Base-by-base conservation (phyloP, 2,113 vertebrate species). In the Ammodramus savannarum region DNA sequence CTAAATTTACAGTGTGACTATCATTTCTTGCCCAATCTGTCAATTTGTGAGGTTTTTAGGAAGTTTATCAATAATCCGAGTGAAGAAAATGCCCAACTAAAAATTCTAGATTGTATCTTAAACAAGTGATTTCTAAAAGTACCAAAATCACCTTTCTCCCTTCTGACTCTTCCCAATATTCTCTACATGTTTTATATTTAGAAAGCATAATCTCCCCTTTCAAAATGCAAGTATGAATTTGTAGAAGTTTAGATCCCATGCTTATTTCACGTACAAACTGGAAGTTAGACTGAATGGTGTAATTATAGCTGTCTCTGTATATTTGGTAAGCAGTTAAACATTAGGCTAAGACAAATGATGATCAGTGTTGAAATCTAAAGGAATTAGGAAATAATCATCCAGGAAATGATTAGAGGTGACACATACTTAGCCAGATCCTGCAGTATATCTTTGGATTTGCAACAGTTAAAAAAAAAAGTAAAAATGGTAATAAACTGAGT, bases 291-390 rank as follows among this genome's bases (percentile, higher is more conserved):
- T 81, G 68, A 78, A 83, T 27, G 7, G 12, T 87, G 23, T 75
- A 78, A 73, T 81, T 88, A 62, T 8, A 62, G 10, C 59, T 92
- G 29, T 84, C 57, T 89, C 43, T 84, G 46, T 62, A 7, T 59
- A 75, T 94, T 96, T 90, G 83, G 27, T 55, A 86, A 95, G 32
- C 26, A 71, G 55, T 67, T 94, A 74, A 93, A 48, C 12, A 66
- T 82, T 91, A 82, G 20, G 44, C 80, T 87, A 94, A 91, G 67
- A 69, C 38, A 41, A 94, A 80, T 69, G 54, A 62, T 73, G 16
- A 69, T 87, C 59, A 29, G 21, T 59, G 46, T 58, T 73, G 36
- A 78, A 91, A 89, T 71, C n/a, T 78, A 84, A 93, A 86, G 43
- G 48, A 80, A 86, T 77, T 77, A 80, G 88, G 63, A 90, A 88